Evolutionary conservation across 2,113 vertebrate genomes (phyloP).

Genomic region (Strix uralensis): DNA sequence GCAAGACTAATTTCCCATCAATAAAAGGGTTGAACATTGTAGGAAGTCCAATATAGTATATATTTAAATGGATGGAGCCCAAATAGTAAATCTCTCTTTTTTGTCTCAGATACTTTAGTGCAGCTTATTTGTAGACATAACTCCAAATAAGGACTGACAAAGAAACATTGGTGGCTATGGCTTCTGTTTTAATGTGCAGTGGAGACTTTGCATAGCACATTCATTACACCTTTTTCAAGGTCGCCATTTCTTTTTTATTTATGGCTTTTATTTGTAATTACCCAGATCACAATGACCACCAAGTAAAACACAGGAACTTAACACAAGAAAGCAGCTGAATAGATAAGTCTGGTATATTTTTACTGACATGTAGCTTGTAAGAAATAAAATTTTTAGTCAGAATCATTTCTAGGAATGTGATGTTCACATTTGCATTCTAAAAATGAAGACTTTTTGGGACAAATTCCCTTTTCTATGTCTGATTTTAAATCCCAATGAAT

Average conservation of each 20-base stretch:
- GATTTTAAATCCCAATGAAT: background rate
- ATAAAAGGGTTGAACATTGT: background rate
- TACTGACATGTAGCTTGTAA: background rate
- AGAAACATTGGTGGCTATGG: background rate
- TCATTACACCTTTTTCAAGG: background rate
- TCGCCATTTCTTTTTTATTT: background rate
- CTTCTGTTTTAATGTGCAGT: background rate
- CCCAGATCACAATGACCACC: background rate
- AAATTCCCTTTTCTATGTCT: background rate
- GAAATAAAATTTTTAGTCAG: background rate
- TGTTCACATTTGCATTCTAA: background rate
- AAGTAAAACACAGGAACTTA: slow-evolving; percentile 2
- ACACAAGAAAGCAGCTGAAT: background rate
- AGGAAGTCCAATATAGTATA: background rate
- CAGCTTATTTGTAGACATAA: background rate
- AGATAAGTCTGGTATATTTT: background rate
- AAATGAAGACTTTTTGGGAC: background rate
- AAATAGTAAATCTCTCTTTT: background rate
- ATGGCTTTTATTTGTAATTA: background rate
- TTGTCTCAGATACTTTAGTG: background rate
- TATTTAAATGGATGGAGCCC: background rate
- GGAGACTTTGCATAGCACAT: background rate
- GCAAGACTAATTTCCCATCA: background rate
- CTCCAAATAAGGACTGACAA: slow-evolving; percentile 28
- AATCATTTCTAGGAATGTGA: background rate